phyloP scores from a whole-genome alignment of 35 echinoderm and acorn worm genomes.

The Strongylocentrotus purpuratus region DNA sequence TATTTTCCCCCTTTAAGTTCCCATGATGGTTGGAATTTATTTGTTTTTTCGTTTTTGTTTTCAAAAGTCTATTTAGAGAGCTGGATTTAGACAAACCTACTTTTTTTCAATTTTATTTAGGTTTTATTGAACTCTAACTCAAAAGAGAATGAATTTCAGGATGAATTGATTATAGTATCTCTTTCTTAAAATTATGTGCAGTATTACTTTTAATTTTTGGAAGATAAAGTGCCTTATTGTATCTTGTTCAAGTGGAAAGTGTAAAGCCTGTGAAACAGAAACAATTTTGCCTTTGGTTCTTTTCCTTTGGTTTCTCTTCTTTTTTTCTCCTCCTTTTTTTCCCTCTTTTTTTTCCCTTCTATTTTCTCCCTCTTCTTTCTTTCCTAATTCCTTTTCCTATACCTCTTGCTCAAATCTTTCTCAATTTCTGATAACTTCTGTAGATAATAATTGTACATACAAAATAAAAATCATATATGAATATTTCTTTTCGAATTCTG shows the following conservation, averaged over 20 bases:
- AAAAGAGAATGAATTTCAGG: too few species aligned
- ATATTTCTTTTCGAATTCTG: background rate
- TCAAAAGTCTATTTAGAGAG: background rate
- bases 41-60: background rate
- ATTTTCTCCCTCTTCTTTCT: too few species aligned
- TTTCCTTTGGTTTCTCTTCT: too few species aligned
- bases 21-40: background rate
- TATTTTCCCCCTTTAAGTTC: background rate
- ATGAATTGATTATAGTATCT: too few species aligned
- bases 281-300: too few species aligned
- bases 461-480: constrained; percentile 2
- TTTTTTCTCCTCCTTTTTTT: too few species aligned
- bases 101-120: background rate
- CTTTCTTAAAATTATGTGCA: background rate
- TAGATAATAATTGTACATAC: constrained; percentile 15
- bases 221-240: background rate
- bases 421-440: background rate
- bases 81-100: background rate
- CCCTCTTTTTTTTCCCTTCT: background rate
- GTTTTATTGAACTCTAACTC: background rate
- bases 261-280: background rate
- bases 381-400: too few species aligned
- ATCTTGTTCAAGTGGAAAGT: background rate
- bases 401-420: background rate
- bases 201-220: background rate